phyloP scores from a whole-genome alignment of 2,888 invertebrate species.

The Chorisops tibialis region DNA sequence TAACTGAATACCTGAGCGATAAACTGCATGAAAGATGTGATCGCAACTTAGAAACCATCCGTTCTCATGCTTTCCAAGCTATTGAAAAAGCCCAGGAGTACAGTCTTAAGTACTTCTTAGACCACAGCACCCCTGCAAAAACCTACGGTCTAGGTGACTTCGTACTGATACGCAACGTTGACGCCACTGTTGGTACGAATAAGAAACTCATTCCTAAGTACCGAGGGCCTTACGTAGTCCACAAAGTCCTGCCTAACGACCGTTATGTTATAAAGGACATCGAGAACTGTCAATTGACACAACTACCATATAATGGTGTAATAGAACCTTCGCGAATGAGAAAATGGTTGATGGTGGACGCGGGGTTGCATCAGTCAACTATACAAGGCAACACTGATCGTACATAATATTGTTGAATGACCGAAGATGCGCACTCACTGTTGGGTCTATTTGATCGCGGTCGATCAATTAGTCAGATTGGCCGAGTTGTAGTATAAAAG shows the following conservation, averaged over 20 bases:
- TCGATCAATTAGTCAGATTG: background rate
- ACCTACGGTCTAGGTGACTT: background rate
- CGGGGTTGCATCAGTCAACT: background rate
- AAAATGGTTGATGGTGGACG: background rate
- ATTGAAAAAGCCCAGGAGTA: slow-evolving; percentile 20
- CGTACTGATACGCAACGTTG: background rate
- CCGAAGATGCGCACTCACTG: background rate
- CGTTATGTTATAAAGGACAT: background rate
- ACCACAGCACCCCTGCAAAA: slow-evolving; percentile 30
- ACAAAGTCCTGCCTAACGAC: background rate
- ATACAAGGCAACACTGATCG: background rate
- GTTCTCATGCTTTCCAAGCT: too few relatives aligned
- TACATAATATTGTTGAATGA: background rate
- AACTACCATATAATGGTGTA: background rate
- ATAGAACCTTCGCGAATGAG: background rate
- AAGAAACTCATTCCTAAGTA: background rate
- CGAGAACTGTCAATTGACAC: too few relatives aligned
- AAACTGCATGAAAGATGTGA: background rate
- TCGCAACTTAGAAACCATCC: too few relatives aligned
- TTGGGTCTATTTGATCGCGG: background rate
- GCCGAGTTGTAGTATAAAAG: background rate
- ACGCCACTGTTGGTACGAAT: background rate
- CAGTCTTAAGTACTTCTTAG: slow-evolving; percentile 25
- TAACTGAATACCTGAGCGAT: slow-evolving; percentile 26
- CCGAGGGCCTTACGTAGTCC: background rate